These are phyloP conservation scores for Tinamus guttatus DNA, from an alignment of 2,113 vertebrate species.

Conservation along the genomic window DNA sequence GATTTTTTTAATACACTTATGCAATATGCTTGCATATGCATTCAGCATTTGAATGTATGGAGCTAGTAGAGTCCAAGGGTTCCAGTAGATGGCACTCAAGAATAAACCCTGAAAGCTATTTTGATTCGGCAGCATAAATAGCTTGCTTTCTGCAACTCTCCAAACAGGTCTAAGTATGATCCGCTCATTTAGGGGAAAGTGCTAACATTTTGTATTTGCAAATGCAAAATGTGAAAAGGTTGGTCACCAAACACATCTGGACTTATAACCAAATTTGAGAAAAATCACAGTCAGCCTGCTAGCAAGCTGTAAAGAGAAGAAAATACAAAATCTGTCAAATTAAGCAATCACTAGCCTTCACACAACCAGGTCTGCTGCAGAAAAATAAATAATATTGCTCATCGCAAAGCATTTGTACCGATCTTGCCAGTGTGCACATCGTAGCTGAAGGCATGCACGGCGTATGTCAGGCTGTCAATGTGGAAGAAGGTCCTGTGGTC, in stretches of 20 bases:
- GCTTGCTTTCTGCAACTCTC: not conserved
- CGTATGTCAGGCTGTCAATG: slow-evolving; percentile 85
- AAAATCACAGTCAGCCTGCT: not conserved
- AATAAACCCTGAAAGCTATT: not conserved
- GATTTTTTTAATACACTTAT: not conserved
- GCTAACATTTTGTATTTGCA: not conserved
- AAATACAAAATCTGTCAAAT: not conserved
- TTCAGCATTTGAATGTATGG: not conserved
- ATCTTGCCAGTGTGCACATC: slow-evolving; percentile 78
- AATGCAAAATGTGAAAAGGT: not conserved
- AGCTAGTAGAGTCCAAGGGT: not conserved
- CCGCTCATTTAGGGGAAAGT: not conserved
- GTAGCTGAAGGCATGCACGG: slow-evolving; percentile 86
- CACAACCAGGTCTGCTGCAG: not conserved
- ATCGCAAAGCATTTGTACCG: slow-evolving; percentile 42
- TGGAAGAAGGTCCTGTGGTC: slow-evolving; percentile 87
- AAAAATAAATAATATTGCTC: not conserved
- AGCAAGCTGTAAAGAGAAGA: not conserved
- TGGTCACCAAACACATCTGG: not conserved
- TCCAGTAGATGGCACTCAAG: slow-evolving; percentile 63
- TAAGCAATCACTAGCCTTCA: not conserved
- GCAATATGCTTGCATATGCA: rapidly evolving
- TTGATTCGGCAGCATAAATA: not conserved
- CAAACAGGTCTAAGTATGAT: not conserved
- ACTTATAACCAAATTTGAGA: not conserved